Conservation (phyloP, 2,113 vertebrate genomes). For the Gavia stellata region DNA sequence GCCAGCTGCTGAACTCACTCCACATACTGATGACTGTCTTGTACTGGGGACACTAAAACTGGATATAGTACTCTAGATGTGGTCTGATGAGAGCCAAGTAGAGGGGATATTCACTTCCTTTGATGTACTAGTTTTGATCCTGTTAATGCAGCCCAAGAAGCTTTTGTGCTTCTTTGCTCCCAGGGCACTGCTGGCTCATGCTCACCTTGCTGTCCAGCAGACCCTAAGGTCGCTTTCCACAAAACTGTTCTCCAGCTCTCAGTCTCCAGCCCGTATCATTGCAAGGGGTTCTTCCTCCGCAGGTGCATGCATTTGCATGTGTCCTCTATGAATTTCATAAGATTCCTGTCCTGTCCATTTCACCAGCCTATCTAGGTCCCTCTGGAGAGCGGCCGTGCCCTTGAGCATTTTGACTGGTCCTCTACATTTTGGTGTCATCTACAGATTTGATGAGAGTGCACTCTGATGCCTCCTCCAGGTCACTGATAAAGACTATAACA, state of each 20-base stretch:
- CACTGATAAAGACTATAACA: not conserved
- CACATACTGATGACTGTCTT: not conserved
- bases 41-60: not conserved
- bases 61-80: not conserved
- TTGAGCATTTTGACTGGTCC: not conserved
- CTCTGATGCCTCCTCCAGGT: not conserved
- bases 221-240: not conserved
- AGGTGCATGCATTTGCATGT: not conserved
- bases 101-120: not conserved
- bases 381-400: not conserved
- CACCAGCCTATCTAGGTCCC: not conserved
- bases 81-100: not conserved
- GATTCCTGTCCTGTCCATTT: not conserved
- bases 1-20: not conserved
- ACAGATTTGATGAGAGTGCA: not conserved
- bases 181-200: not conserved
- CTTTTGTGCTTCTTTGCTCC: not conserved
- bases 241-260: not conserved
- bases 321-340: not conserved
- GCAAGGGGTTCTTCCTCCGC: not conserved
- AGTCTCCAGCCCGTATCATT: not conserved
- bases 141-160: not conserved
- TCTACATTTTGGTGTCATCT: not conserved
- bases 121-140: not conserved
- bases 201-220: not conserved